phyloP scores from a whole-genome alignment of 2,113 vertebrate genomes.

The Tapirus terrestris region DNA sequence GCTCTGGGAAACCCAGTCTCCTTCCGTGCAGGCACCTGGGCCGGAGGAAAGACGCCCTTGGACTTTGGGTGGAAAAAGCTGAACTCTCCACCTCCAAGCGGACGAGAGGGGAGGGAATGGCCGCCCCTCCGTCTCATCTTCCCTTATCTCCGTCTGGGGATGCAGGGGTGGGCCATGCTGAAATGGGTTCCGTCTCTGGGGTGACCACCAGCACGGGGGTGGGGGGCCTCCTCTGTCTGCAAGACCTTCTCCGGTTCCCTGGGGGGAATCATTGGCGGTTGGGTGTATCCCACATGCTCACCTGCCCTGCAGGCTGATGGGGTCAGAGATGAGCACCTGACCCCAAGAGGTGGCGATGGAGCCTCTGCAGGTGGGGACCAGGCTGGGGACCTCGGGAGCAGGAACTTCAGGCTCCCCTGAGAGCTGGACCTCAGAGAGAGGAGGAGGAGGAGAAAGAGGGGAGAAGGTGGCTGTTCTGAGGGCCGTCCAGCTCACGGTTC shows the following conservation, averaged over 20 bases:
- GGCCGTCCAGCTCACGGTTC: too few species aligned
- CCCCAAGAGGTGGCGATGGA: neutral
- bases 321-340: too few species aligned
- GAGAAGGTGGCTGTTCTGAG: too few species aligned
- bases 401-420: neutral
- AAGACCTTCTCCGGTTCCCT: neutral
- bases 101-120: neutral
- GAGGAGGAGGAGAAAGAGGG: neutral
- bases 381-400: neutral
- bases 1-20: neutral
- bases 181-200: neutral
- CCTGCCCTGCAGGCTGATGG: neutral
- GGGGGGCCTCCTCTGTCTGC: neutral
- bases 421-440: neutral
- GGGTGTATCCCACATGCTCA: neutral
- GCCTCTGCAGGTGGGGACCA: neutral
- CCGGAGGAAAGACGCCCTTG: neutral
- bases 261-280: neutral
- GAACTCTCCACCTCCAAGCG: neutral
- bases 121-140: rapidly evolving
- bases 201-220: neutral
- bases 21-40: neutral
- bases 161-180: too few species aligned
- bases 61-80: neutral
- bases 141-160: rapidly evolving